Conservation (phyloP, 2,113 vertebrate genomes). For the Phrynosoma blainvillii region DNA sequence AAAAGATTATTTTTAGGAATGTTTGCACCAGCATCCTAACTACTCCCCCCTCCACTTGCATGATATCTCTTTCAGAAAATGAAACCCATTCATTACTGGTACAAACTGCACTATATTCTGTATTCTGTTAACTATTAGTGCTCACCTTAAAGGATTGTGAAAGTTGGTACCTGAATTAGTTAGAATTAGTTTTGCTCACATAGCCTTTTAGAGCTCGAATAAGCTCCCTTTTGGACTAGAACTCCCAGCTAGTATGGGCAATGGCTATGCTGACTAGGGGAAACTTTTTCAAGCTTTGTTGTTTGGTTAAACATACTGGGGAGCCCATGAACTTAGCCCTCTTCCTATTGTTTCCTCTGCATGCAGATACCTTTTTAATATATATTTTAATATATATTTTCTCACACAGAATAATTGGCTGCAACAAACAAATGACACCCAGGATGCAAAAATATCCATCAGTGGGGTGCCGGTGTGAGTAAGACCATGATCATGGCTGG, state of each 20-base stretch:
- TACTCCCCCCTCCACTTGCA: neutral
- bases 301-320: neutral
- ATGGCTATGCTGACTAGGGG: no score
- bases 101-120: neutral
- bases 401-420: neutral
- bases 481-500: neutral
- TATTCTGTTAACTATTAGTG: neutral
- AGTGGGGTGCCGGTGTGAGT: neutral
- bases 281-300: neutral
- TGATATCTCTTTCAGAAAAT: neutral
- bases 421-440: neutral
- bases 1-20: slow-evolving; percentile 6
- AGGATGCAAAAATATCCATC: neutral
- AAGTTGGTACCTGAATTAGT: neutral
- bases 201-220: no score
- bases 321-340: neutral
- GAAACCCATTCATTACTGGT: neutral
- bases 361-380: neutral
- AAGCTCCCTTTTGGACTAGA: no score
- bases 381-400: neutral
- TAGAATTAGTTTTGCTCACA: neutral
- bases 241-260: no score
- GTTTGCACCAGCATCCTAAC: neutral
- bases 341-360: neutral
- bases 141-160: neutral